phyloP scores from a whole-genome alignment of 64 coral and sea anemone genomes.

The Catalaphyllia jardinei region DNA sequence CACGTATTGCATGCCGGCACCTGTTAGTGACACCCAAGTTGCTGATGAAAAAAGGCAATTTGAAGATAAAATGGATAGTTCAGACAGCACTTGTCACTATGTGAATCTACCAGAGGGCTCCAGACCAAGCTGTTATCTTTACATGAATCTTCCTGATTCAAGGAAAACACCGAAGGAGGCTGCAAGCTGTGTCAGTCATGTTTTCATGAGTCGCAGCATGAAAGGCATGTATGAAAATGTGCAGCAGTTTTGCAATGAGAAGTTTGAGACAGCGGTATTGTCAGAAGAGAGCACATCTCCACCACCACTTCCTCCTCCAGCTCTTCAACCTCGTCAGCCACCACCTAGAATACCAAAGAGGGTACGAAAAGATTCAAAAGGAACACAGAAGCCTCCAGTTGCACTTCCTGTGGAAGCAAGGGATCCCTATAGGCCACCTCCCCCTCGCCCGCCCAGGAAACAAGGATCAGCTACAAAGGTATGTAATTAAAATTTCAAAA shows the following conservation, averaged over 20 bases:
- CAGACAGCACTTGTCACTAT: conserved; percentile 29
- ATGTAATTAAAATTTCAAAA: background rate
- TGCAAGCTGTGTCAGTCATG: conserved; percentile 41
- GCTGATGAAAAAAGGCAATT: background rate
- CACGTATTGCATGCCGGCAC: background rate
- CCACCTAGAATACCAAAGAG: conserved; percentile 37
- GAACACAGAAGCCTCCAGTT: background rate
- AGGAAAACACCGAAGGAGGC: conserved; percentile 15
- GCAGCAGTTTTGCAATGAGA: background rate
- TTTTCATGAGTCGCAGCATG: conserved; percentile 50
- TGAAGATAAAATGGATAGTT: background rate
- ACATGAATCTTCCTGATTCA: conserved; percentile 41
- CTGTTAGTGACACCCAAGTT: background rate
- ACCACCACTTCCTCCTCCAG: conserved; percentile 25
- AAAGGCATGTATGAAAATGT: conserved; percentile 70
- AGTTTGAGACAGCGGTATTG: background rate
- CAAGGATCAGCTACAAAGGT: background rate
- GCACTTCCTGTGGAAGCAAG: background rate
- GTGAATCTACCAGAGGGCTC: conserved; percentile 26
- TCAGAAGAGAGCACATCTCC: background rate
- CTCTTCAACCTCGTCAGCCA: conserved; percentile 19
- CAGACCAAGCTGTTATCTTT: conserved; percentile 44
- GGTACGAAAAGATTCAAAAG: background rate
- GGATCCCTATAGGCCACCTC: background rate
- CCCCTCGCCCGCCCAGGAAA: conserved; percentile 22